Percentiles rank a stretch among this genome's conserved stretches.
Evolutionary conservation across 2,888 invertebrate genomes (phyloP).

Genomic region (Glyphotaelius pellucidus): DNA sequence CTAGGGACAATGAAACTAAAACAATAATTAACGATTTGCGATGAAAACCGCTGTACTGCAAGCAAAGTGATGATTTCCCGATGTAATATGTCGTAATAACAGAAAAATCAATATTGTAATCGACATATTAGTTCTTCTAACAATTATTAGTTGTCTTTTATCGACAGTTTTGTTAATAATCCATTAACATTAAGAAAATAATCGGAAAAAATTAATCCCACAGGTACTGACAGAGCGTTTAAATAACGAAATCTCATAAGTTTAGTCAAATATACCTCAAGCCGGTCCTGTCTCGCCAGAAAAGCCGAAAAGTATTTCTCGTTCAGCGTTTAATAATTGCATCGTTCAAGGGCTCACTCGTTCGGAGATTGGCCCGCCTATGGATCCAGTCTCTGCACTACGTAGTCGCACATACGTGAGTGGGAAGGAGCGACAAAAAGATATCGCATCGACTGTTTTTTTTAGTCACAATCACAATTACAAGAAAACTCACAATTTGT

Average conservation of each 20-base stretch:
- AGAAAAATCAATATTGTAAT: no score
- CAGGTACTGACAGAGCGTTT: background rate
- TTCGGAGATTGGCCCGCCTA: background rate
- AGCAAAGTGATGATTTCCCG: no score
- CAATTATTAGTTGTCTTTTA: no score
- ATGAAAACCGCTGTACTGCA: no score
- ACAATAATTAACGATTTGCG: no score
- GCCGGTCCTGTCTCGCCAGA: constrained; percentile 7
- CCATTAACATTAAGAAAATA: background rate
- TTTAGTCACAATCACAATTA: background rate
- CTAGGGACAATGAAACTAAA: no score
- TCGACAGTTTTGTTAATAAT: no score
- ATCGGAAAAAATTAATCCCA: background rate
- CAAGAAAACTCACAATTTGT: background rate
- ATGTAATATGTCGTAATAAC: no score
- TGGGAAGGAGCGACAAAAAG: background rate
- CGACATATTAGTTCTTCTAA: no score
- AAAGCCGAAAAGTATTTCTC: constrained; percentile 42
- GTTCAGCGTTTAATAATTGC: constrained; percentile 44
- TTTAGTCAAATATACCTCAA: background rate
- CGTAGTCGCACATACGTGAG: background rate
- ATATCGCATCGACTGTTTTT: background rate
- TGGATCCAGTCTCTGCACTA: background rate
- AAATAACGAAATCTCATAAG: background rate
- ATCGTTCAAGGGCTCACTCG: constrained; percentile 36